Base-by-base conservation (phyloP, 2,797 vertebrate genomes). In the Podargus strigoides region DNA sequence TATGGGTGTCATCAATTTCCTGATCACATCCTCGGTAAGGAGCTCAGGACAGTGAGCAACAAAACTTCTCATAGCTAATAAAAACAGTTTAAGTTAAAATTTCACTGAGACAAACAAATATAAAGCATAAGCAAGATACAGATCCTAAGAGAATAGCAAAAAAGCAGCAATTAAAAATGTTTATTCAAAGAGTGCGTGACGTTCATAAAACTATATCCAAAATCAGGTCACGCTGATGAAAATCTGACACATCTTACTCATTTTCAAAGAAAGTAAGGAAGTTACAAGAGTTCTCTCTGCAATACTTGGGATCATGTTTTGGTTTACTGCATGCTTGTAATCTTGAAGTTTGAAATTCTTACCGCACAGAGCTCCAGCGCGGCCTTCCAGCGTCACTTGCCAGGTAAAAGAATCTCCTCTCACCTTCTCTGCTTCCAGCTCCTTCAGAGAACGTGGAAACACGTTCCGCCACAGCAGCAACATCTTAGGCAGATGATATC, bases 401-500 rank as follows among this genome's bases (percentile, higher is more conserved):
- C 99, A 99, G 58, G 99, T 99, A 96, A 99, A 99, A 64, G 99
- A 98, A 98, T 99, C 99, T 76, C 99, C 99, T 96, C 99, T 98
- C 5, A 98, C 99, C 93, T 99, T 99, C 97, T 99, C 99, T 8
- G 99, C 99, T 95, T 99, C 99, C 93, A 99, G 63, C 80, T 99
- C 99, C 96, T 99, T 99, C 96, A 99, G 97, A 42, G 99, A 99
- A 87, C 99, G 99, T 56, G 99, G 99, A 94, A 99, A 99, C 77
- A 99, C 99, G 0, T 99, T 99, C 95, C 99, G 97, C 99, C 99
- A 99, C 1, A 99, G 96, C 73, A 99, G 97, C 72, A 99, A 97
- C 99, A 99, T 99, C 98, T 99, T 99, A 11, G 99, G 99, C 52
- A 99, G 98, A 97, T 99, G 99, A 87, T 99, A 99, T 21, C 99